Conservation (phyloP, 1,140 invertebrate species). For the Hetaerina americana region DNA sequence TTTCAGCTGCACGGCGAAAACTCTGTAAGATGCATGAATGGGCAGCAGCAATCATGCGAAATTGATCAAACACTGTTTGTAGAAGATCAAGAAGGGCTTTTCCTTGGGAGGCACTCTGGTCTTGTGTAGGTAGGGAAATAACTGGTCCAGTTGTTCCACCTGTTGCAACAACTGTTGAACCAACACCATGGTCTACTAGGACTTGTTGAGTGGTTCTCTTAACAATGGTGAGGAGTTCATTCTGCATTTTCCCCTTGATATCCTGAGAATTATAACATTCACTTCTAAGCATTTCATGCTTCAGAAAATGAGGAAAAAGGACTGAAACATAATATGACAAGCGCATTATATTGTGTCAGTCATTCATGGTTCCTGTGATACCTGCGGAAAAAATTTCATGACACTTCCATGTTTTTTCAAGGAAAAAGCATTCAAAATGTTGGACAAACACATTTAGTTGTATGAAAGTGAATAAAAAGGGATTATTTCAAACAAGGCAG, state of each 20-base stretch:
- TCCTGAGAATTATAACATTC: slow-evolving; percentile 48
- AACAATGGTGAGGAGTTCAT: slow-evolving; percentile 62
- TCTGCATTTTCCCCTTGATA: slow-evolving; percentile 67
- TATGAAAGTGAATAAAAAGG: no score
- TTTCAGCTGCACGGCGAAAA: slow-evolving; percentile 41
- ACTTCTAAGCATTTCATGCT: no score
- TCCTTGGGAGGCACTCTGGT: neutral
- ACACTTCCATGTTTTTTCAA: no score
- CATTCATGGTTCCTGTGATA: no score
- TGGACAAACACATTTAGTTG: no score
- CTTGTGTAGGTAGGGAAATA: neutral
- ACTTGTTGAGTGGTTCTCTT: slow-evolving; percentile 61
- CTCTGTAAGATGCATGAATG: slow-evolving; percentile 49
- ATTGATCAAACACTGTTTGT: slow-evolving; percentile 57
- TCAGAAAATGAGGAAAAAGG: no score
- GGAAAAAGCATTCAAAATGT: no score
- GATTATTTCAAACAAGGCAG: no score
- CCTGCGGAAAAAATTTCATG: no score
- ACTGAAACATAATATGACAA: no score
- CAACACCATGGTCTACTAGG: slow-evolving; percentile 35
- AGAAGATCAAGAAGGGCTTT: slow-evolving; percentile 37
- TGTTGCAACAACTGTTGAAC: neutral
- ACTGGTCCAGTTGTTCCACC: slow-evolving; percentile 13
- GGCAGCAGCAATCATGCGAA: slow-evolving; percentile 52
- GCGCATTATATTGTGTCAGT: no score